Evolutionary conservation across 2,888 invertebrate species (phyloP).

Genomic region (Hirtodrosophila duncani): DNA sequence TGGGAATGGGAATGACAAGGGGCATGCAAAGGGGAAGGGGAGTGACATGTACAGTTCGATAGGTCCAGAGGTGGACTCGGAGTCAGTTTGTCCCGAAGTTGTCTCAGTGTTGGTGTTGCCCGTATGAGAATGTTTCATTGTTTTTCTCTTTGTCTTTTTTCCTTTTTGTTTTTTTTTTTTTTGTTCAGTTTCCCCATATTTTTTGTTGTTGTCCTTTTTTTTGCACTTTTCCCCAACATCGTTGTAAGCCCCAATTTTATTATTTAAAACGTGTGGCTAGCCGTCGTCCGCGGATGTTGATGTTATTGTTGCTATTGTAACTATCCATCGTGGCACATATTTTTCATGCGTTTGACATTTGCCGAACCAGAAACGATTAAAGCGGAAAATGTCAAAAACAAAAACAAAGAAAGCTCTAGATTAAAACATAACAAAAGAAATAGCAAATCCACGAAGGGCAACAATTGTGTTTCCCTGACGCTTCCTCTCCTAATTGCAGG

Average conservation of each 20-base stretch:
- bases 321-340: constrained; percentile 25
- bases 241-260: constrained; percentile 36
- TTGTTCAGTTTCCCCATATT: too few relatives aligned
- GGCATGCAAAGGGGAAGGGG: too few relatives aligned
- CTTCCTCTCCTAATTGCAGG: constrained; percentile 19
- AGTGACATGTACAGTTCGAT: too few relatives aligned
- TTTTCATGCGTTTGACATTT: constrained; percentile 66
- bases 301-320: constrained; percentile 22
- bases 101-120: too few relatives aligned
- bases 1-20: too few relatives aligned
- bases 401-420: background rate
- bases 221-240: constrained; percentile 15
- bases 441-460: too few relatives aligned
- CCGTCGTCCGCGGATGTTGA: constrained; percentile 33
- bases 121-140: constrained; percentile 33
- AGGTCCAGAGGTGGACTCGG: too few relatives aligned
- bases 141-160: constrained; percentile 34
- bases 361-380: background rate
- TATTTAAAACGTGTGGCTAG: constrained; percentile 51
- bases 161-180: background rate
- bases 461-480: too few relatives aligned
- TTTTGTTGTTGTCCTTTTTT: too few relatives aligned
- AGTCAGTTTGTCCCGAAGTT: too few relatives aligned
- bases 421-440: too few relatives aligned
- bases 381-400: background rate